Evolutionary conservation across 2,797 vertebrate genomes (phyloP), one percentile per base, ranked within the genome.

Genomic region (Lycodopsis pacificus): DNA sequence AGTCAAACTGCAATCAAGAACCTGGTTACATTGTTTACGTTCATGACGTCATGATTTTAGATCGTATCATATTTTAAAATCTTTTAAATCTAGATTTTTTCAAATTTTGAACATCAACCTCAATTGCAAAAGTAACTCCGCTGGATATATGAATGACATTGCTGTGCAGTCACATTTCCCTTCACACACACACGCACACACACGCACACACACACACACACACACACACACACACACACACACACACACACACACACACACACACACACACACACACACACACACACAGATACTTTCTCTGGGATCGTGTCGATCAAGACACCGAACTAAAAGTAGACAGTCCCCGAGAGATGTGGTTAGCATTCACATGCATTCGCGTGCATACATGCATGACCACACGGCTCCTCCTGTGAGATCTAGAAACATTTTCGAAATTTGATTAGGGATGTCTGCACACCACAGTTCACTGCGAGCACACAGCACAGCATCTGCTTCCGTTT

Each of bases 401-500:
- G 48, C 77, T 76, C 77, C 71, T 80, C 65, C 65, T 66, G 66
- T 27, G 51, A 46, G 58, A 81, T 77, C 64, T 42, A 30, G 69
- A 46, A 58, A 65, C 79, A 73, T 73, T 79, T 69, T 30, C 38
- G 71, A 44, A 76, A 68, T 71, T 70, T 65, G 73, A 82, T 76
- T 65, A 69, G 66, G 22, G 68, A 84, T 66, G 81, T 80, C 68
- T 86, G 81, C 67, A 54, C 65, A 77, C 42, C 53, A 63, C 77
- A 83, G 65, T 71, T 73, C 77, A 73, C 69, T 69, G 51, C 32
- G 3, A 65, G 73, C 63, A 65, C 49, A 46, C 46, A 42, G 48
- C 53, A 34, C 46, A 69, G 58, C 79, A 84, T 80, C 73, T 86
- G 73, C 79, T 73, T 82, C 63, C 46, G 71, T 76, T 85, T 82